Conservation (phyloP, 1,140 invertebrate genomes). For the Sminthurides bifidus region DNA sequence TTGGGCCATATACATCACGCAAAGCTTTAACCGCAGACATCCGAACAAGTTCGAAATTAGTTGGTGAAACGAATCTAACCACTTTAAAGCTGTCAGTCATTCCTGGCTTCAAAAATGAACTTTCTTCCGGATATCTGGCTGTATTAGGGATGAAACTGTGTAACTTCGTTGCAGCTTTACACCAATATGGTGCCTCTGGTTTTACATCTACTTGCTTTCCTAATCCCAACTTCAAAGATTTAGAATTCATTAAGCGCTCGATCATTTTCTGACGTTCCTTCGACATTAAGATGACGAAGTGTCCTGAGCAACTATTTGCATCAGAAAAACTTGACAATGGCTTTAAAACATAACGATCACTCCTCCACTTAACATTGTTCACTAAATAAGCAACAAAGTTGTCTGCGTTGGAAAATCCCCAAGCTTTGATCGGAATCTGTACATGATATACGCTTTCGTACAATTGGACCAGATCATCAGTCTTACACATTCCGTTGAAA, state of each 20-base stretch:
- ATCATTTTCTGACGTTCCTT: not conserved
- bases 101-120: not conserved
- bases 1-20: not conserved
- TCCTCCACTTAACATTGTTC: not conserved
- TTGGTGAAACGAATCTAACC: not conserved
- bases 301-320: not conserved
- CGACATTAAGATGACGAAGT: not conserved
- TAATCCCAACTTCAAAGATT: not conserved
- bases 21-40: too few species aligned
- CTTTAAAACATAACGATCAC: not conserved
- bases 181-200: not conserved
- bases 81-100: not conserved
- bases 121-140: not conserved
- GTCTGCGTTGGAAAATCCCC: not conserved
- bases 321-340: not conserved
- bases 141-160: not conserved
- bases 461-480: not conserved
- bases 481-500: not conserved
- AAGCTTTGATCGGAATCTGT: not conserved
- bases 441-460: not conserved
- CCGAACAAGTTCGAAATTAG: not conserved
- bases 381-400: constrained; percentile 2
- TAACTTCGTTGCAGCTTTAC: not conserved
- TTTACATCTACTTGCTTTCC: not conserved
- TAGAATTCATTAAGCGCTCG: not conserved